These are phyloP conservation scores for Sarcophaga carnaria DNA, from an alignment of 2,888 invertebrate species.

Conservation along the genomic window DNA sequence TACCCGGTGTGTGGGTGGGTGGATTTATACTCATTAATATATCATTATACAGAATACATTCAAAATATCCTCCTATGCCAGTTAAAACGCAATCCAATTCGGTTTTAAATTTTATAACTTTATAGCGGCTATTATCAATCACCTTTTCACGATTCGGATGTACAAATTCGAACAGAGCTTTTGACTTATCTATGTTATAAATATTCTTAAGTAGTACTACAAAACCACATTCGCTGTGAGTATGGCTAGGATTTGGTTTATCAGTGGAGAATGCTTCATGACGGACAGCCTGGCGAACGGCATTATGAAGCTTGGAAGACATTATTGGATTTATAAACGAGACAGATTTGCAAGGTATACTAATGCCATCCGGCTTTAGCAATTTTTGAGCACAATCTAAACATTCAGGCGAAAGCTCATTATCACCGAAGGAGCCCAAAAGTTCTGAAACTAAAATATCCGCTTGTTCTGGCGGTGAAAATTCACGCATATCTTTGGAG, in stretches of 20 bases:
- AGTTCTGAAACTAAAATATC: conserved; percentile 98
- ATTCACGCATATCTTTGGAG: conserved; percentile 93
- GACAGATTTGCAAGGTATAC: conserved; percentile 94
- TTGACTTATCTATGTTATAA: conserved; percentile 79
- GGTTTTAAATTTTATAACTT: conserved; percentile 86
- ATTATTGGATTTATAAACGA: conserved; percentile 97
- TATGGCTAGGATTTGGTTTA: conserved; percentile 73
- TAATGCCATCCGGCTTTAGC: conserved; percentile 92
- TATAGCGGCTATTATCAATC: conserved; percentile 89
- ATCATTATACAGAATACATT: conserved; percentile 92
- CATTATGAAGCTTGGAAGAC: conserved; percentile 92
- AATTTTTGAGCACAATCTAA: conserved; percentile 96
- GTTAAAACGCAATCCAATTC: conserved; percentile 91
- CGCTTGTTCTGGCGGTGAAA: conserved; percentile 91
- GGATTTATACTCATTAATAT: conserved; percentile 95
- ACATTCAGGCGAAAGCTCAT: conserved; percentile 99
- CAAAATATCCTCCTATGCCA: conserved; percentile 98
- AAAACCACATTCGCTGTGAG: conserved; percentile 90
- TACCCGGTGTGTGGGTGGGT: conserved; percentile 91
- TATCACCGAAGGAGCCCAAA: conserved; percentile 98
- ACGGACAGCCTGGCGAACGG: conserved; percentile 83
- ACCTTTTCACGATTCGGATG: conserved; percentile 91
- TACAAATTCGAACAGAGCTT: conserved; percentile 89
- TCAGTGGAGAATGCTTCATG: conserved; percentile 74
- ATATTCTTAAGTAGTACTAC: conserved; percentile 88